Evolutionary conservation across 2,113 vertebrate species (phyloP), one percentile per base, ranked within the genome.

Genomic region (Brachyhypopomus occidentalis): DNA sequence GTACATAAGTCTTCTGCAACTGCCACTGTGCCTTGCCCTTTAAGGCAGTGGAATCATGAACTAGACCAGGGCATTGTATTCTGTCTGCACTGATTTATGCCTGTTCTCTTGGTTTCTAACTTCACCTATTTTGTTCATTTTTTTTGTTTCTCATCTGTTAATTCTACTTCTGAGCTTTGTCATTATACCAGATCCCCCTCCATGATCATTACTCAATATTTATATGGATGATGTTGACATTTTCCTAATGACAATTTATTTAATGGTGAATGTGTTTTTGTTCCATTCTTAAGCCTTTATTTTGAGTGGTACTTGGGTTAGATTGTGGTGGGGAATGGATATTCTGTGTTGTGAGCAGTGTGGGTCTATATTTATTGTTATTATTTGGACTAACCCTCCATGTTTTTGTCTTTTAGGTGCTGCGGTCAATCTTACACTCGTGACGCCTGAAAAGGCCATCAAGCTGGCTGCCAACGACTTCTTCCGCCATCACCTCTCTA

Each of bases 361-460:
- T n/a, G 36, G 8, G 23, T 59, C 8, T 30, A 14, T n/a, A 75
- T 34, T 12, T 72, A 36, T 69, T 77, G 19, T 1, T 78, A 7
- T 19, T 70, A 2, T 69, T 56, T 73, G 23, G 45, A 14, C 79
- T 91, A 84, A 94, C 34, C 79, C 38, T 80, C 3, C 16, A 1
- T 82, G 14, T 87, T 81, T 90, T 86, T 90, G n/a, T 89, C 67
- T 89, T 87, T 86, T 86, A 95, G 95, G 94, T 75, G 93, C 94
- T 1, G 89, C 93, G 3, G 93, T 95, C 22, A 95, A 95, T 87
- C 85, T 95, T 80, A 93, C 94, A 23, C 87, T 95, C 62, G 94
- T 96, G 76, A 95, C 93, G 22, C 93, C 94, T 0, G 93, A 96
- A 86, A 95, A 95, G 83, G 94, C 93, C 27, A 94, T 95, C 83